These are phyloP conservation scores for Cosmia pyralina DNA, from an alignment of 2,888 invertebrate species.

Conservation along the genomic window DNA sequence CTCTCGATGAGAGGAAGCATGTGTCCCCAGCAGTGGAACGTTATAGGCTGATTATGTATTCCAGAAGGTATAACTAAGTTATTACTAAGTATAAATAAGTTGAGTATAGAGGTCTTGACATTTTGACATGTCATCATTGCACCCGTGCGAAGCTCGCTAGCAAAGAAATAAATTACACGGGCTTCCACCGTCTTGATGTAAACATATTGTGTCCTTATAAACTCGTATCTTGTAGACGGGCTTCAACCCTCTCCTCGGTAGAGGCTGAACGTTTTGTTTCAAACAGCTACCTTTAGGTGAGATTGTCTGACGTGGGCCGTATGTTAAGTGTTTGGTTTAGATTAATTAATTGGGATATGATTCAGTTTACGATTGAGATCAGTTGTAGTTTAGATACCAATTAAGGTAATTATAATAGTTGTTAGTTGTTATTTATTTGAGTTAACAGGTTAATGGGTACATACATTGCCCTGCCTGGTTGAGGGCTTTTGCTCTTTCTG, in stretches of 20 bases:
- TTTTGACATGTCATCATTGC: not conserved
- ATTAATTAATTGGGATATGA: not conserved
- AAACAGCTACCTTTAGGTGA: constrained; percentile 8
- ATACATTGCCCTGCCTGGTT: not conserved
- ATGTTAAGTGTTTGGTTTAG: not conserved
- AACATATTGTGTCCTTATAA: no score
- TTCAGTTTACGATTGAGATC: not conserved
- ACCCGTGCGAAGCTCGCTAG: not conserved
- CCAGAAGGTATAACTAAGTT: no score
- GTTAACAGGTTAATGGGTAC: not conserved
- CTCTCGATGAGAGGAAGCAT: no score
- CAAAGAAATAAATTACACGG: not conserved
- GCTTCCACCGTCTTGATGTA: no score
- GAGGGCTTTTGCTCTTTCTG: not conserved
- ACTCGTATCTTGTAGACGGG: no score
- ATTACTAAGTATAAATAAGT: not conserved
- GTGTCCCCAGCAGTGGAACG: no score
- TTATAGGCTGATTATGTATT: not conserved
- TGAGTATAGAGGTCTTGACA: not conserved
- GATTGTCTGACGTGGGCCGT: not conserved
- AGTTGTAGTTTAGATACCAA: not conserved
- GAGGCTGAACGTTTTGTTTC: constrained; percentile 18
- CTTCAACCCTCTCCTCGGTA: constrained; percentile 1
- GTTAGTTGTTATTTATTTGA: not conserved
- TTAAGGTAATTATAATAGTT: not conserved